Base-by-base conservation (phyloP, 2,797 vertebrate species). In the Eulemur albifrons region DNA sequence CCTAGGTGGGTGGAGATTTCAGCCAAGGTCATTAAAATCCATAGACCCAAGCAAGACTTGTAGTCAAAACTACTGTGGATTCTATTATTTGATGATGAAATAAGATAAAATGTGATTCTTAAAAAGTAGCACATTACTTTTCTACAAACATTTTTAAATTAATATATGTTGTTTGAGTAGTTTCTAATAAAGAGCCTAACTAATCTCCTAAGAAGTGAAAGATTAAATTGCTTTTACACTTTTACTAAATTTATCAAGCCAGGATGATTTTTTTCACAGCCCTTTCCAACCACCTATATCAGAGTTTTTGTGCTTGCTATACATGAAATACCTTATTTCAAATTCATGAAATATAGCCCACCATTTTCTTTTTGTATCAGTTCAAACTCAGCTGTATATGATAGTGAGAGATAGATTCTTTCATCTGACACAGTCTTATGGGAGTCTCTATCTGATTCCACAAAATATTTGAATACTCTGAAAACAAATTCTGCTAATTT, bases 71-170 rank as follows among this genome's bases (percentile, higher is more conserved):
- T 43, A 43, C 35, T 4, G 4, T n/a, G 35, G 13, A 15, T 54
- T 81, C 40, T 21, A 30, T 67, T 32, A 70, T 65, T 50, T 48
- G 12, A 85, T 85, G 43, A 73, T 72, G 20, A 65, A 73, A 40
- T 85, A 48, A 70, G 38, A 84, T 70, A 92, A 93, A 81, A 75
- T 12, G 0, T 63, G 45, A 92, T 70, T 84, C 35, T 87, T 72
- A 23, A 92, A 85, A 85, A 92, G 45, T 4, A 86, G 48, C 38
- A 95, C 92, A 20, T 45, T 87, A 17, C 5, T 94, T 90, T 93
- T 45, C 86, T 82, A 63, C 69, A 59, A 95, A 32, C 67, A 67
- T 79, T 91, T 96, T 83, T 59, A 75, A 90, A 20, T 70, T 80
- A 84, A 69, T 76, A 38, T 45, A 35, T 72, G 14, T 88, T 85